Percentiles rank a stretch among this genome's conserved stretches.
Evolutionary conservation across 1,140 invertebrate species (phyloP).

Genomic region (Coenobita brevimanus): DNA sequence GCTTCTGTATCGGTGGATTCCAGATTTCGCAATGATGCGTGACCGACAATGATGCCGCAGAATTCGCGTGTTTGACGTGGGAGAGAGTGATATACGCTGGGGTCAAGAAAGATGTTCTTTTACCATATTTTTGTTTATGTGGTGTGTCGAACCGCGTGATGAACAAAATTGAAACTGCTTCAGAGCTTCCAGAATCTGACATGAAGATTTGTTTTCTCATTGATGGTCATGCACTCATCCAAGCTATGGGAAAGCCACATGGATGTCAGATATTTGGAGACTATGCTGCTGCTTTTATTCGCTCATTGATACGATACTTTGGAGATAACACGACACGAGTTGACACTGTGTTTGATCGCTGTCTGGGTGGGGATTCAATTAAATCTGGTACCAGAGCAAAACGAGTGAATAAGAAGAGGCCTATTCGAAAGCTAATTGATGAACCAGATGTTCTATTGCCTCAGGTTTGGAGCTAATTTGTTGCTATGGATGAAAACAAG

Average conservation of each 20-base stretch:
- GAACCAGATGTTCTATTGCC: constrained; percentile 11
- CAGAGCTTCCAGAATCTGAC: not conserved
- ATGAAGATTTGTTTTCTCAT: constrained; percentile 10
- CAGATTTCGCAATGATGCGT: too few relatives aligned
- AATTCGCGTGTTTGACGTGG: too few relatives aligned
- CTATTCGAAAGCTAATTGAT: constrained; percentile 7
- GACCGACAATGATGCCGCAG: too few relatives aligned
- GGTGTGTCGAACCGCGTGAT: too few relatives aligned
- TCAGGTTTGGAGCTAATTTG: not conserved
- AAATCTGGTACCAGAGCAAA: constrained; percentile 10
- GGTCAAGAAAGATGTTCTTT: too few relatives aligned
- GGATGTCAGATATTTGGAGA: constrained; percentile 17
- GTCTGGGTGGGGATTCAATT: constrained; percentile 16
- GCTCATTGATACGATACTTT: not conserved
- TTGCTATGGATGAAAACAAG: constrained; percentile 18
- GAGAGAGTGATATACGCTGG: too few relatives aligned
- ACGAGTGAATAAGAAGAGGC: not conserved
- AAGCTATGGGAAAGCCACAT: constrained; percentile 1
- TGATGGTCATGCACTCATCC: constrained; percentile 21
- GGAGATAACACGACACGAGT: not conserved
- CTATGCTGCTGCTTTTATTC: not conserved
- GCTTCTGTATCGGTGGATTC: too few relatives aligned
- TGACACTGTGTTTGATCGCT: not conserved
- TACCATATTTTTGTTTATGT: too few relatives aligned
- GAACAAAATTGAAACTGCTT: too few relatives aligned